Conservation (phyloP, 1,140 invertebrate species). For the Diuraphis noxia region DNA sequence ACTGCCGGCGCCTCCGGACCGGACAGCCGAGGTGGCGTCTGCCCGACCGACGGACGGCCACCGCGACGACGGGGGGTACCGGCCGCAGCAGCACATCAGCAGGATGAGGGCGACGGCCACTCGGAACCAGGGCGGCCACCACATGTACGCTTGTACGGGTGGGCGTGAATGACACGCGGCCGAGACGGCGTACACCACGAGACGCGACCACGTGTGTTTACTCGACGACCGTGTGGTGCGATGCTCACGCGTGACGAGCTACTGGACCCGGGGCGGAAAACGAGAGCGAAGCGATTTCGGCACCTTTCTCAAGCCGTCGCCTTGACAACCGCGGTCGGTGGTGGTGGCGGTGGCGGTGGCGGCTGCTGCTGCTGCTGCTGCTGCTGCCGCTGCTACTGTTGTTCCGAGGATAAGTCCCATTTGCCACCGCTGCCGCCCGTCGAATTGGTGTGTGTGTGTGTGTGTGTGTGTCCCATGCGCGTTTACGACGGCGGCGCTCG, state of each 20-base stretch:
- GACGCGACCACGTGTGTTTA: background rate
- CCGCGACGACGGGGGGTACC: background rate
- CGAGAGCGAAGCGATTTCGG: slow-evolving; percentile 28
- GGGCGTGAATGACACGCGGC: slow-evolving; percentile 53
- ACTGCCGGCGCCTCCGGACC: background rate
- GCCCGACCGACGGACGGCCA: background rate
- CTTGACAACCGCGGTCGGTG: background rate
- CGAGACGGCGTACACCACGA: background rate
- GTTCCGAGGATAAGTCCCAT: background rate
- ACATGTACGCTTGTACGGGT: background rate
- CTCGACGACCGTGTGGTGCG: background rate
- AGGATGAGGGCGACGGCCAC: background rate
- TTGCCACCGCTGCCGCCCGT: background rate
- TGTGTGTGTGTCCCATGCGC: background rate
- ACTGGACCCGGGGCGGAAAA: slow-evolving; percentile 48
- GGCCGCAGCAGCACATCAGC: background rate
- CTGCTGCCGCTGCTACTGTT: too few relatives aligned
- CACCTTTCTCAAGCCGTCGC: slow-evolving; percentile 29
- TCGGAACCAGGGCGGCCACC: background rate
- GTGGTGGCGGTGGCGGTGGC: background rate
- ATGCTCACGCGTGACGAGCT: slow-evolving; percentile 54
- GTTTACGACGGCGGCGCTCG: background rate
- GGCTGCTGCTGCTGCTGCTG: too few relatives aligned
- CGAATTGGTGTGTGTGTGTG: background rate
- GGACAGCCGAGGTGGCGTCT: background rate